Percentiles rank a stretch among this genome's conserved stretches.
Conservation (phyloP, 2,888 invertebrate genomes). For the Osmoderma eremita region DNA sequence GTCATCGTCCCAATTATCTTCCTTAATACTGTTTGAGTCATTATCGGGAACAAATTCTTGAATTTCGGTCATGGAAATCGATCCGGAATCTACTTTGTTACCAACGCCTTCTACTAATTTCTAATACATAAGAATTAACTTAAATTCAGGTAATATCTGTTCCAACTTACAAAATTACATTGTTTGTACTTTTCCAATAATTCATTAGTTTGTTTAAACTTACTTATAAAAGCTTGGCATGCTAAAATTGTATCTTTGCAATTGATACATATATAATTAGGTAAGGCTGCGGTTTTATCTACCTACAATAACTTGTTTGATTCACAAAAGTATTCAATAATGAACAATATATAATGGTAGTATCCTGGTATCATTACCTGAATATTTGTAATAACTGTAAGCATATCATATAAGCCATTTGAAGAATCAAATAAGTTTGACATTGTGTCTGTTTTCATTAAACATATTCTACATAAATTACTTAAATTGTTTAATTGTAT, state of each 20-base stretch:
- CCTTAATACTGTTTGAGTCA: slow-evolving; percentile 37
- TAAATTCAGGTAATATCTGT: neutral
- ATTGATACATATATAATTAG: slow-evolving; percentile 49
- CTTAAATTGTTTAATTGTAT: slow-evolving; percentile 41
- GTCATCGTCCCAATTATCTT: slow-evolving; percentile 15
- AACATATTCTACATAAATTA: slow-evolving; percentile 52
- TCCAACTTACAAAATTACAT: slow-evolving; percentile 17
- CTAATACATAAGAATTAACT: slow-evolving; percentile 4
- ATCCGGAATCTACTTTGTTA: neutral
- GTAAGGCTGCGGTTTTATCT: slow-evolving; percentile 46
- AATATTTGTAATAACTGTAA: slow-evolving; percentile 47
- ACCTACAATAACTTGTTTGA: slow-evolving; percentile 45
- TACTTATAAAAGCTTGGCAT: slow-evolving; percentile 52
- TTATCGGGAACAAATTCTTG: slow-evolving; percentile 19
- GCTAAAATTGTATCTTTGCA: slow-evolving; percentile 53
- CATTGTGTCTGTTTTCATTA: slow-evolving; percentile 49
- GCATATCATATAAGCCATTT: slow-evolving; percentile 48
- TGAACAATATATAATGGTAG: neutral
- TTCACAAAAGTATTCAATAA: neutral
- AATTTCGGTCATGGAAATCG: slow-evolving; percentile 3
- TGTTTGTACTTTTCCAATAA: slow-evolving; percentile 42
- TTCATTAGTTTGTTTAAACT: slow-evolving; percentile 51
- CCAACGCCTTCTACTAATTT: neutral
- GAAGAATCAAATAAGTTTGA: slow-evolving; percentile 48
- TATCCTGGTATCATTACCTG: slow-evolving; percentile 50